Conservation (phyloP, 2,113 vertebrate species). For the Coracopsis vasa region DNA sequence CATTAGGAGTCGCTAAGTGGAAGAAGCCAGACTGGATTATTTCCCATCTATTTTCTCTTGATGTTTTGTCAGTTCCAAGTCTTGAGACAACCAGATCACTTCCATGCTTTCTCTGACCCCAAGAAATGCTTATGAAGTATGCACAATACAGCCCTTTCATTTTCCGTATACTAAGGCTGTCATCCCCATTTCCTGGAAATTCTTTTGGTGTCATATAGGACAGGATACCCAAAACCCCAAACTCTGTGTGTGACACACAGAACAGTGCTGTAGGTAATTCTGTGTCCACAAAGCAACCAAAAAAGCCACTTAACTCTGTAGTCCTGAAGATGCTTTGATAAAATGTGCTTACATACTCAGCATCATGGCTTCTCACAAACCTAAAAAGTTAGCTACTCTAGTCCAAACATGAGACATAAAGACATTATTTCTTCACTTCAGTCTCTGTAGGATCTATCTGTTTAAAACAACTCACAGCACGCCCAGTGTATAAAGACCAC, state of each 20-base stretch:
- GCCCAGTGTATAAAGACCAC: not conserved
- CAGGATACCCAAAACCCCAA: not conserved
- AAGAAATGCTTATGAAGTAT: not conserved
- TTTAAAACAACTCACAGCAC: conserved; percentile 14
- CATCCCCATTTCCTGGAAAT: not conserved
- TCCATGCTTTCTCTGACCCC: not conserved
- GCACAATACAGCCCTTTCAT: not conserved
- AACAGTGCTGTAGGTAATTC: not conserved
- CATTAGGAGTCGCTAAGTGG: not conserved
- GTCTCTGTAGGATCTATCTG: not conserved
- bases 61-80: rapidly evolving
- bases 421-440: not conserved
- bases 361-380: not conserved
- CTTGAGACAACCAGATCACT: not conserved
- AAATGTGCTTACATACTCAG: not conserved
- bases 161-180: not conserved
- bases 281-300: not conserved
- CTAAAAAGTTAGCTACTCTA: not conserved
- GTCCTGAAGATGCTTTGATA: not conserved
- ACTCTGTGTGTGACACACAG: not conserved
- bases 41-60: not conserved
- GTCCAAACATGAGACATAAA: not conserved
- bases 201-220: not conserved
- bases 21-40: not conserved
- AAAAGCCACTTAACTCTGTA: not conserved